phyloP scores from a whole-genome alignment of 35 echinoderm and acorn worm genomes.

The Nesometra sesokonis region DNA sequence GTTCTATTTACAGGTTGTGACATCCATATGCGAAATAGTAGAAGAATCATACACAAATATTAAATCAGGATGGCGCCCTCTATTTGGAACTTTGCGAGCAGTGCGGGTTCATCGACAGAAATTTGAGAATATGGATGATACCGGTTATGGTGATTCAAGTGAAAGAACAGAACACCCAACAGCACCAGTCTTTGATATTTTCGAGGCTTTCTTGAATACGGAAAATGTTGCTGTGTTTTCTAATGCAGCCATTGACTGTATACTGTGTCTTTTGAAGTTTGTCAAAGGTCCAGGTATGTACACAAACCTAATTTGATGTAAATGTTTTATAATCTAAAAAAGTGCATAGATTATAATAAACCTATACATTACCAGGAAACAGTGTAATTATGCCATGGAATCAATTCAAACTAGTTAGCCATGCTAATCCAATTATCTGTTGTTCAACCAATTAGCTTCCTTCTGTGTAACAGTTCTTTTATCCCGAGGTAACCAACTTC shows the following conservation, averaged over 20 bases:
- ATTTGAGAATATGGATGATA: slow-evolving; percentile 1
- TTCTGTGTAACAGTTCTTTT: no score
- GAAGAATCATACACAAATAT: slow-evolving; percentile 83
- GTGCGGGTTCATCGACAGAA: slow-evolving; percentile 46
- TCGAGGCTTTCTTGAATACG: slow-evolving; percentile 95
- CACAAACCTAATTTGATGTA: not conserved
- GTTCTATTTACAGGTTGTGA: slow-evolving; percentile 48
- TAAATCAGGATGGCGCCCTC: slow-evolving; percentile 96
- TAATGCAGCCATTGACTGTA: slow-evolving; percentile 96
- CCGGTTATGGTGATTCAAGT: slow-evolving; percentile 7
- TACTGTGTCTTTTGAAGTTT: slow-evolving; percentile 95
- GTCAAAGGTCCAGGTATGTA: slow-evolving; percentile 75
- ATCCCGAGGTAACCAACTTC: no score
- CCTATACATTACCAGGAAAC: no score
- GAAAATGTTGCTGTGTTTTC: slow-evolving; percentile 97
- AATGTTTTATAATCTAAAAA: no score
- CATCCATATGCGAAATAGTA: slow-evolving; percentile 87
- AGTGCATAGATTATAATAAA: no score
- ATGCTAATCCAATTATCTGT: no score
- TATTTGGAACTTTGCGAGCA: slow-evolving; percentile 84
- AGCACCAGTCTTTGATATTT: slow-evolving; percentile 85
- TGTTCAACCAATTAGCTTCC: no score
- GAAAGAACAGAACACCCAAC: slow-evolving; percentile 71
- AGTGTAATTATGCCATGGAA: no score
- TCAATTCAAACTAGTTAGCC: no score